phyloP scores from a whole-genome alignment of 1,140 invertebrate species.

The Spodoptera frugiperda region DNA sequence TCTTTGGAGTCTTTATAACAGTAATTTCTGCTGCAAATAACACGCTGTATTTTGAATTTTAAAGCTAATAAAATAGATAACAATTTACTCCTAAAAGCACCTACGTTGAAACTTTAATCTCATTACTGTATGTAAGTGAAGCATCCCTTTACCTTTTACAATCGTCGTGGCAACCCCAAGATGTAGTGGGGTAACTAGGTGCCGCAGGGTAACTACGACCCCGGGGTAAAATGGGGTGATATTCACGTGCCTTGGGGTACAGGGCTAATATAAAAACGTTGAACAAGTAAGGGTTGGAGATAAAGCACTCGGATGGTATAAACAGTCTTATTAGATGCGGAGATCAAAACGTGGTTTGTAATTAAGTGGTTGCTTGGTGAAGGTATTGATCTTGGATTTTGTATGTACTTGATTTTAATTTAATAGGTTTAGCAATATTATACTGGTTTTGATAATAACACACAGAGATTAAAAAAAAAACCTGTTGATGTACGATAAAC shows the following conservation, averaged over 20 bases:
- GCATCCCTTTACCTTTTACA: constrained; percentile 23
- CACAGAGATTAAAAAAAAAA: too few species aligned
- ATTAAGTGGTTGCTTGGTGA: background rate
- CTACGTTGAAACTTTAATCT: background rate
- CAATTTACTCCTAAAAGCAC: background rate
- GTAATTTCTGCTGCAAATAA: too few species aligned
- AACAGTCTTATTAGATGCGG: constrained; percentile 7
- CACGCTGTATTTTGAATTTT: too few species aligned
- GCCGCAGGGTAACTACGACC: background rate
- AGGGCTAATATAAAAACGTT: constrained; percentile 20
- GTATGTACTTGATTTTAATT: too few species aligned
- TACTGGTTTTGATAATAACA: too few species aligned
- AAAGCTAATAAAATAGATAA: too few species aligned
- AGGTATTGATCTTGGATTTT: background rate
- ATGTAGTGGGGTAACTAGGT: constrained; percentile 1
- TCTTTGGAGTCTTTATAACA: too few species aligned
- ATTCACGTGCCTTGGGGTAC: constrained; percentile 1
- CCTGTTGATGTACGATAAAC: too few species aligned
- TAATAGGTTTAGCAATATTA: too few species aligned
- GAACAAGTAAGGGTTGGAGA: constrained; percentile 12
- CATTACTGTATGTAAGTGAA: constrained; percentile 5
- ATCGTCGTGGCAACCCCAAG: constrained; percentile 9
- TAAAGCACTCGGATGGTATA: background rate
- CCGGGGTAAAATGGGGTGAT: constrained; percentile 18
- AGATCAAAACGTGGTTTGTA: background rate